phyloP scores from a whole-genome alignment of 2,888 invertebrate species.

The Amblyjoppa proteus region DNA sequence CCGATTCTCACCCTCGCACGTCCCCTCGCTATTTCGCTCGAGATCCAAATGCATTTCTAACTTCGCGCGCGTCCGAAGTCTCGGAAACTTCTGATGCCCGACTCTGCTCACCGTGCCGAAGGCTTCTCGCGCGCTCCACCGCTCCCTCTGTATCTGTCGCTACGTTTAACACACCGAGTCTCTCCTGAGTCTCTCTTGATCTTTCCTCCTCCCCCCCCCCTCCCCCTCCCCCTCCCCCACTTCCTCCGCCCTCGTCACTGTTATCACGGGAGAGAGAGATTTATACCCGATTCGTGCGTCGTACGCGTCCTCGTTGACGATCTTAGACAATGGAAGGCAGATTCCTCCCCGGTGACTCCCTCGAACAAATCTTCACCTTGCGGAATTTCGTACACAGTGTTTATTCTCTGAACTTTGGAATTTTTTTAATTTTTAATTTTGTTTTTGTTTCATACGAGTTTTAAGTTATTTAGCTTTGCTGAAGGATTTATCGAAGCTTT shows the following conservation, averaged over 20 bases:
- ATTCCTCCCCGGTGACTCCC: neutral
- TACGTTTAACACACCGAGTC: conserved; percentile 25
- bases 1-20: conserved; percentile 49
- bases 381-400: neutral
- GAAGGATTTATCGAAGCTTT: neutral
- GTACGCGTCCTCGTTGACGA: conserved; percentile 39
- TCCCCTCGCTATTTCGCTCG: conserved; percentile 61
- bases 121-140: conserved; percentile 31
- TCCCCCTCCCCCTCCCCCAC: too few species aligned
- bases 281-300: conserved; percentile 70
- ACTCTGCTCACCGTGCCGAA: conserved; percentile 25
- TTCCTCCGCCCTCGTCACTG: conserved; percentile 16
- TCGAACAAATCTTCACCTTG: neutral
- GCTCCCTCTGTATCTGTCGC: conserved; percentile 43
- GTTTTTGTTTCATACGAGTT: neutral
- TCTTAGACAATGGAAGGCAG: conserved; percentile 21
- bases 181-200: conserved; percentile 33
- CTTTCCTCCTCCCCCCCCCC: conserved; percentile 15
- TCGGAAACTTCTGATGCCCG: conserved; percentile 66
- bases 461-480: neutral
- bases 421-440: neutral
- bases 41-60: conserved; percentile 65
- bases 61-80: conserved; percentile 64
- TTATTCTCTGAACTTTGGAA: neutral
- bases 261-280: conserved; percentile 65